Percentiles rank a stretch among this genome's conserved stretches.
phyloP scores from a whole-genome alignment of 2,797 vertebrate genomes.

The Octomys mimax region DNA sequence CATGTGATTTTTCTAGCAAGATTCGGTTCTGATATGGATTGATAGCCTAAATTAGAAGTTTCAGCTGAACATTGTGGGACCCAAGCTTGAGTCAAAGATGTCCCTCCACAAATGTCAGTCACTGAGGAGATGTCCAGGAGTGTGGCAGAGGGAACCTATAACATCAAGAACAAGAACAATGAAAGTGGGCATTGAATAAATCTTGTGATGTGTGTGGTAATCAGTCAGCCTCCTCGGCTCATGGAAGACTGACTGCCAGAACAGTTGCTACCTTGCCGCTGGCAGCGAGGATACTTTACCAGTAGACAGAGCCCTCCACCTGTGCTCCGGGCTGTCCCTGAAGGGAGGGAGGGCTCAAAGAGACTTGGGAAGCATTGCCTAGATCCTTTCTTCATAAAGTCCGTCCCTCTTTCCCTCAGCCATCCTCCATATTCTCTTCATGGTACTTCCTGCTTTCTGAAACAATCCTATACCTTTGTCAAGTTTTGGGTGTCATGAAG shows the following conservation, averaged over 20 bases:
- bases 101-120: not conserved
- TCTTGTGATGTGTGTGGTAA: not conserved
- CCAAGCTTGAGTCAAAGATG: slow-evolving; percentile 34
- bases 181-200: not conserved
- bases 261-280: not conserved
- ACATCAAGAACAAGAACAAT: not conserved
- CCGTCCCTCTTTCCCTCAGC: too few relatives aligned
- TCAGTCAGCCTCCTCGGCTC: not conserved
- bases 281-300: not conserved
- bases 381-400: not conserved
- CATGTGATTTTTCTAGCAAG: slow-evolving; percentile 79
- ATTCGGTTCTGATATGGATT: slow-evolving; percentile 78
- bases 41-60: slow-evolving; percentile 66
- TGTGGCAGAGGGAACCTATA: not conserved
- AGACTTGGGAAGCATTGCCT: not conserved
- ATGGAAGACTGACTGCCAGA: not conserved
- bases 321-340: not conserved
- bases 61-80: slow-evolving; percentile 12
- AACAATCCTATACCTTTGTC: not conserved
- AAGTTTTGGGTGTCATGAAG: not conserved
- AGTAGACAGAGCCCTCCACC: not conserved
- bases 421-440: not conserved
- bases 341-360: not conserved
- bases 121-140: not conserved
- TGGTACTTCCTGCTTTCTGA: not conserved